Evolutionary conservation across 2,113 vertebrate species (phyloP).

Genomic region (Rhea americana): DNA sequence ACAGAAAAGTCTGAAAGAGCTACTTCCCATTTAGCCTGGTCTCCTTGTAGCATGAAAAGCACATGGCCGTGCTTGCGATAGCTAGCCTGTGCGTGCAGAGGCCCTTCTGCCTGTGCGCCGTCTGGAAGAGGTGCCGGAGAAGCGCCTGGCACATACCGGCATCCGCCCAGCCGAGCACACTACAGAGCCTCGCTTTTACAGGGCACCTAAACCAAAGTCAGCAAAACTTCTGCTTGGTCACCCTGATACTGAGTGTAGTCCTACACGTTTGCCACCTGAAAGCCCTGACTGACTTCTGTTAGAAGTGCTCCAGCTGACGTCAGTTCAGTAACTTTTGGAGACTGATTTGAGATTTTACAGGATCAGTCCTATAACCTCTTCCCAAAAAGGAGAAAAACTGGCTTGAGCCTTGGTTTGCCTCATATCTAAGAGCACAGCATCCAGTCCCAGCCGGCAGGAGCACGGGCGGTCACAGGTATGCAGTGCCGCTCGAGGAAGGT

Average conservation of each 20-base stretch:
- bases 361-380: not conserved
- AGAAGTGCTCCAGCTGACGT: not conserved
- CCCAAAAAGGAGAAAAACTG: not conserved
- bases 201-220: not conserved
- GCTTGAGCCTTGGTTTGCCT: not conserved
- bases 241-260: too few species aligned
- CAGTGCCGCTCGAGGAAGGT: not conserved
- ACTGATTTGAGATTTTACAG: not conserved
- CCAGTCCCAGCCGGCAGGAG: not conserved
- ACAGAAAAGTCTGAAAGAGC: not conserved
- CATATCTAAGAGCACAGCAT: not conserved
- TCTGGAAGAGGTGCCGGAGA: not conserved
- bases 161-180: accelerated
- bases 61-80: not conserved
- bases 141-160: accelerated
- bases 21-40: not conserved
- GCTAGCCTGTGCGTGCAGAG: not conserved
- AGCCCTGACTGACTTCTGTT: not conserved
- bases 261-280: not conserved
- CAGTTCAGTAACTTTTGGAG: accelerated
- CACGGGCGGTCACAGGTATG: not conserved
- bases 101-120: not conserved
- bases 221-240: not conserved
- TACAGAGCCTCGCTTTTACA: not conserved
- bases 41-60: too few species aligned